A percentile compares a stretch with the other conserved stretches of the same genome.
Conservation (phyloP, 2,888 invertebrate genomes). For the Troides aeacus region DNA sequence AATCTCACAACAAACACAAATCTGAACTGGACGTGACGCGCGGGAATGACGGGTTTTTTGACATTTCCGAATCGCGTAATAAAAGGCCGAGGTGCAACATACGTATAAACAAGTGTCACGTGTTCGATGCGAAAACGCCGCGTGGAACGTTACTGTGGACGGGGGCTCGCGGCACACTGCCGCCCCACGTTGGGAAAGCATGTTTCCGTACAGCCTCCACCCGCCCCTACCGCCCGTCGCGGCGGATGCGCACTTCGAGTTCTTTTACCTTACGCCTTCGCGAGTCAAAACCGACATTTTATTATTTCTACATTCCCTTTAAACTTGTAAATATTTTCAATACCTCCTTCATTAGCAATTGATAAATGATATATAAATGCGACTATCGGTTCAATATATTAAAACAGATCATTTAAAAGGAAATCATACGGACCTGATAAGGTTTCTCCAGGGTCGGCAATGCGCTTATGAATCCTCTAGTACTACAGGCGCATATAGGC, state of each 20-base stretch:
- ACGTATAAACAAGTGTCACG: conserved; percentile 31
- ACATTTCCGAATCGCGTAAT: conserved; percentile 17
- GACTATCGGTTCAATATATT: too few species aligned
- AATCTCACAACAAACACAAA: conserved; percentile 32
- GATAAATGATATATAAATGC: too few species aligned
- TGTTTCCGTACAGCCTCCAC: conserved; percentile 66
- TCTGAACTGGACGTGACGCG: conserved; percentile 30
- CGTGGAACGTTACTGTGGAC: conserved; percentile 35
- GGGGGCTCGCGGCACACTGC: conserved; percentile 69
- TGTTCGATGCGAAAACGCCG: conserved; percentile 36
- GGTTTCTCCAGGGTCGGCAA: too few species aligned
- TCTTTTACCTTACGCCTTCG: conserved; percentile 51
- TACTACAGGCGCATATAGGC: too few species aligned
- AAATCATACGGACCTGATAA: too few species aligned
- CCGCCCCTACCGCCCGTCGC: conserved; percentile 48
- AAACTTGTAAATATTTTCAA: conserved; percentile 15
- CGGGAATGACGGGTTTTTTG: conserved; percentile 29
- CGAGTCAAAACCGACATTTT: conserved; percentile 38
- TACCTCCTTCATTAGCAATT: conserved; percentile 15
- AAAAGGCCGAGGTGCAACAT: conserved; percentile 25
- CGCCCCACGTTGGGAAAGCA: conserved; percentile 59
- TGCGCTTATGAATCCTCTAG: too few species aligned
- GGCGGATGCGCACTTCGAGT: conserved; percentile 70
- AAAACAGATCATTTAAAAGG: too few species aligned
- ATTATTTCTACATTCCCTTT: conserved; percentile 31